These are phyloP conservation scores for Proteles cristata DNA, from an alignment of 2,113 vertebrate genomes.

Conservation along the genomic window DNA sequence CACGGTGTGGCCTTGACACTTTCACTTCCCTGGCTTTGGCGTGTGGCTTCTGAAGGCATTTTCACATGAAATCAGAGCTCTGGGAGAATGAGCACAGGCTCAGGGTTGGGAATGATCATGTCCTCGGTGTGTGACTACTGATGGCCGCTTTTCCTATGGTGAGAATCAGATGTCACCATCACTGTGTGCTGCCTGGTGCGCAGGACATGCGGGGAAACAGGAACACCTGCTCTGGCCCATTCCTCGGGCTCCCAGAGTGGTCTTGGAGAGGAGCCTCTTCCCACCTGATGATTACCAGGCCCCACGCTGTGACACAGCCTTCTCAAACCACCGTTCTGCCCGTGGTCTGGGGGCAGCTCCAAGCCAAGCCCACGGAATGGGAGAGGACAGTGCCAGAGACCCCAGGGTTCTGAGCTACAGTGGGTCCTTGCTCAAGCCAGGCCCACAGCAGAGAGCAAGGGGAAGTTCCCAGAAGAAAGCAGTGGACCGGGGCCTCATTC, in stretches of 20 bases:
- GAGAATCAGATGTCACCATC: neutral
- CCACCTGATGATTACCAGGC: no score
- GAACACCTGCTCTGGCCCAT: neutral
- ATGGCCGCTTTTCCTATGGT: neutral
- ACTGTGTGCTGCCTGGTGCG: no score
- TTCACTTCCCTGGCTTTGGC: neutral
- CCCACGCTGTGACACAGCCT: neutral
- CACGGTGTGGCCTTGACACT: neutral
- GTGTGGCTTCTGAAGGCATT: neutral
- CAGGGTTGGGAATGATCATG: no score
- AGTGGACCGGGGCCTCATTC: neutral
- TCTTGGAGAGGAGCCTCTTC: neutral
- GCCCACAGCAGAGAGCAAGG: neutral
- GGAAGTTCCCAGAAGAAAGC: neutral
- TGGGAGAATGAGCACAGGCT: neutral
- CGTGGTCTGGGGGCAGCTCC: neutral
- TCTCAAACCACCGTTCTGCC: neutral
- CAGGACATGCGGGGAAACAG: neutral
- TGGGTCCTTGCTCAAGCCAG: neutral
- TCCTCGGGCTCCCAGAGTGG: neutral
- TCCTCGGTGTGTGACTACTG: neutral
- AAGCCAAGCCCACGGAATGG: neutral
- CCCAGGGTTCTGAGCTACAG: neutral
- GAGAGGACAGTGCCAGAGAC: neutral
- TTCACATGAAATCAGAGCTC: neutral